Base-by-base conservation (phyloP, 2,113 vertebrate genomes). In the Heptranchias perlo region DNA sequence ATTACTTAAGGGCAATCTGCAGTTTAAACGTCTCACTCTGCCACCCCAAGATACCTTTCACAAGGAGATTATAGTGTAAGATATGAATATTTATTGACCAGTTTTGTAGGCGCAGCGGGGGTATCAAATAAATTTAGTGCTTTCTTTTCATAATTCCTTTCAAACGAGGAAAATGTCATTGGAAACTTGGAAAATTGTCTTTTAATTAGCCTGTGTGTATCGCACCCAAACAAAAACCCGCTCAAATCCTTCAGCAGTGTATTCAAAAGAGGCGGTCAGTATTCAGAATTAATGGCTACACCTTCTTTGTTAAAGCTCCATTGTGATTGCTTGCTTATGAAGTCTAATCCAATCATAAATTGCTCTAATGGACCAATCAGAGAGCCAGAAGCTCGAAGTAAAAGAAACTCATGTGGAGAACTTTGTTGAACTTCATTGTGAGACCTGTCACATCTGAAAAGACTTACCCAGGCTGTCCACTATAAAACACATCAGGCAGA, bases 321-420 rank as follows among this genome's bases (percentile, higher is more conserved):
- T 98, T 98, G 98, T 98, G 98, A 96, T 97, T 96, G 97, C 98
- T 97, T 98, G 98, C 98, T 99, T 98, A 98, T 99, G 98, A 99
- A 98, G 98, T 98, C 98, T 99, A 99, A 99, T 99, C 98, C 98
- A 99, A 99, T 99, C 99, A 99, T 99, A 99, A 99, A 99, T 99
- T 98, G 98, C 98, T 97, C 97, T 97, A 89, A 96, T 96, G 98
- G 97, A 97, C 98, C 99, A 99, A 99, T 99, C 98, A 97, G 98
- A 96, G 94, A 35, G 97, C 97, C 96, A 96, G 96, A 97, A 97
- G 96, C 96, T 96, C 96, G 95, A 97, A 97, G 97, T 99, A 98
- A 99, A 99, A 99, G 98, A 97, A 98, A 97, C 98, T 98, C 97
- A 97, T 98, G 98, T 98, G 98, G 98, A 98, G 98, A 98, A 98